Evolutionary conservation across 2,113 vertebrate genomes (phyloP), one percentile per base, ranked within the genome.

Genomic region (Myiozetetes cayanensis): DNA sequence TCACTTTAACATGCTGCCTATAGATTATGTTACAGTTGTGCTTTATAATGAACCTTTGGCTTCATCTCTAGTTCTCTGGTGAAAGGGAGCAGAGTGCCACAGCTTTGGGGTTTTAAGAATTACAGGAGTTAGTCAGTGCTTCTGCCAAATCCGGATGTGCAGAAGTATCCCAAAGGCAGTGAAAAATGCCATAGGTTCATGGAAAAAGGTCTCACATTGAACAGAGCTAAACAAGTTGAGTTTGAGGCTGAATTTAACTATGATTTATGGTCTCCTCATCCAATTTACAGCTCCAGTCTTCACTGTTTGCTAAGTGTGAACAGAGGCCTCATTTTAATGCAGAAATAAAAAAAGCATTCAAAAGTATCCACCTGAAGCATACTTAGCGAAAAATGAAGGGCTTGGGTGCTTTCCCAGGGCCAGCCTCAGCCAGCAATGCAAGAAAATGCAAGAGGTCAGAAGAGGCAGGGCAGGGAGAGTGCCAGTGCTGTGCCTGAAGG

Each of bases 1-100:
- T 92, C 94, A 87, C 88, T 91, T 95, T 28, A 74, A 90, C 52
- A 89, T 17, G 4, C 46, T 91, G 93, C 66, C 85, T 86, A 75
- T 47, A 88, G 87, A 96, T 97, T 94, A 87, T 77, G 44, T 97
- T 97, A 96, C 97, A 94, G 92, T 24, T 58, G 73, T 53, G 65
- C 95, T 83, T 92, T 59, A 89, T 86, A 93, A 93, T 28, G 41
- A 94, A 65, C 41, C 56, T 83, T 81, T 43, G 85, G 81, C 75
- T 96, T 84, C 33, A 62, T 65, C 71, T 75, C 53, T 80, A 82
- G 46, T 28, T 55, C 89, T n/a, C 67, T 46, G 21, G 15, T 16
- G 17, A 94, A 94, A 73, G 2, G 1, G 25, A 72, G 58, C 24
- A 92, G 55, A 50, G 25, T n/a, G 52, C 61, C 43, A 66, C 49